Conservation (phyloP, 2,797 vertebrate genomes). For the Xenentodon cancila region DNA sequence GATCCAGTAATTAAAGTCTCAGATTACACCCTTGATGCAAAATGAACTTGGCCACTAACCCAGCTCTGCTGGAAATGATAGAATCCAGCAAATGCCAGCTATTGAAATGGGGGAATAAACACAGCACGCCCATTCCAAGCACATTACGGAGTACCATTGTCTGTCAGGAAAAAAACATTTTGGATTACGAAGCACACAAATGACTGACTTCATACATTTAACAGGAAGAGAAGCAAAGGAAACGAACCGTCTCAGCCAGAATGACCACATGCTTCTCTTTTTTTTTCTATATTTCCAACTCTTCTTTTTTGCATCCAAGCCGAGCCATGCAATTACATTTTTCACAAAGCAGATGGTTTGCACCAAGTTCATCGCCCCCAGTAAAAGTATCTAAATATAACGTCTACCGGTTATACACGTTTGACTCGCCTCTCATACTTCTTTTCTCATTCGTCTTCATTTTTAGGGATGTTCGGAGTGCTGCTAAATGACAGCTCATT, state of each 20-base stretch:
- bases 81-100: slow-evolving; percentile 39
- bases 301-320: slow-evolving; percentile 10
- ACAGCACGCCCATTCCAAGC: slow-evolving; percentile 34
- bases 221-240: slow-evolving; percentile 38
- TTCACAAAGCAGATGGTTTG: slow-evolving; percentile 28
- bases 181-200: slow-evolving; percentile 5
- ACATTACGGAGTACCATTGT: too few species aligned
- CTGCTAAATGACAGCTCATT: not conserved
- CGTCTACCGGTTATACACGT: too few species aligned
- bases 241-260: slow-evolving; percentile 24
- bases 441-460: too few species aligned
- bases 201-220: slow-evolving; percentile 40
- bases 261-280: slow-evolving; percentile 11
- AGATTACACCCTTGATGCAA: slow-evolving; percentile 57
- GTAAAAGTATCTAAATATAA: too few species aligned
- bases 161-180: not conserved
- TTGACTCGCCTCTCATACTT: not conserved
- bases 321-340: slow-evolving; percentile 3
- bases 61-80: slow-evolving; percentile 31
- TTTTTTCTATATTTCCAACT: slow-evolving; percentile 7
- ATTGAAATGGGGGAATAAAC: slow-evolving; percentile 37
- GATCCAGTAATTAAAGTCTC: slow-evolving; percentile 46
- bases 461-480: slow-evolving; percentile 7
- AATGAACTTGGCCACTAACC: slow-evolving; percentile 48
- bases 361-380: too few species aligned